These are phyloP conservation scores for Paedocypris micromegethes DNA, from an alignment of 2,797 vertebrate species.

Conservation along the genomic window DNA sequence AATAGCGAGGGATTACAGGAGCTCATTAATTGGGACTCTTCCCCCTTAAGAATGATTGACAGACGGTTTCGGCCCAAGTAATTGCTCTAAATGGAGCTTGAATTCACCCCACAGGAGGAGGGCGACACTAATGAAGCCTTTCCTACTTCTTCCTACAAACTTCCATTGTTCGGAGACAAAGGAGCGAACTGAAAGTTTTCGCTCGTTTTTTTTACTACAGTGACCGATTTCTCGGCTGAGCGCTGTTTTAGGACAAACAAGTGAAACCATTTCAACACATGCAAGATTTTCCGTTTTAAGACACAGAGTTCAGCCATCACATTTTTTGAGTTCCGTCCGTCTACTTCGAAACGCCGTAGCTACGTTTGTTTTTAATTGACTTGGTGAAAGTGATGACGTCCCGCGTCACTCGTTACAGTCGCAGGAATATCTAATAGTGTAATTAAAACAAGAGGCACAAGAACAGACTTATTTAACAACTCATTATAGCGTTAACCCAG, in stretches of 20 bases:
- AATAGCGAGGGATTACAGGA: slow-evolving; percentile 79
- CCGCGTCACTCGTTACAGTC: not conserved
- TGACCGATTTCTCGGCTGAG: not conserved
- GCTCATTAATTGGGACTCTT: slow-evolving; percentile 84
- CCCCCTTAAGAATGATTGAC: slow-evolving; percentile 90
- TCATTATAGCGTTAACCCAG: slow-evolving; percentile 35
- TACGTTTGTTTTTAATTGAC: too few species aligned
- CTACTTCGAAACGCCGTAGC: too few species aligned
- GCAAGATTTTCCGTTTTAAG: too few species aligned
- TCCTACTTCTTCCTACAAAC: slow-evolving; percentile 63
- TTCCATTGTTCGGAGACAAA: slow-evolving; percentile 63
- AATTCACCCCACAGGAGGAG: slow-evolving; percentile 61
- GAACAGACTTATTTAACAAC: slow-evolving; percentile 30
- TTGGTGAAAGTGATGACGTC: too few species aligned
- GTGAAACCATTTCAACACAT: too few species aligned
- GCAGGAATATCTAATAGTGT: slow-evolving; percentile 15
- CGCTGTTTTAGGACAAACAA: not conserved
- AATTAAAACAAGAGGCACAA: slow-evolving; percentile 38
- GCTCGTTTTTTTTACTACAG: not conserved
- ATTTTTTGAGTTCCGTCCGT: too few species aligned
- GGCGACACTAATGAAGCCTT: slow-evolving; percentile 58
- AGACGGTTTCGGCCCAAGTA: slow-evolving; percentile 77
- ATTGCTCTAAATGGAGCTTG: slow-evolving; percentile 79
- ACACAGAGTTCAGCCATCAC: too few species aligned
- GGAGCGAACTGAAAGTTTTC: slow-evolving; percentile 48